Conservation (phyloP, 2,888 invertebrate genomes). For the Drosophila bunnanda region DNA sequence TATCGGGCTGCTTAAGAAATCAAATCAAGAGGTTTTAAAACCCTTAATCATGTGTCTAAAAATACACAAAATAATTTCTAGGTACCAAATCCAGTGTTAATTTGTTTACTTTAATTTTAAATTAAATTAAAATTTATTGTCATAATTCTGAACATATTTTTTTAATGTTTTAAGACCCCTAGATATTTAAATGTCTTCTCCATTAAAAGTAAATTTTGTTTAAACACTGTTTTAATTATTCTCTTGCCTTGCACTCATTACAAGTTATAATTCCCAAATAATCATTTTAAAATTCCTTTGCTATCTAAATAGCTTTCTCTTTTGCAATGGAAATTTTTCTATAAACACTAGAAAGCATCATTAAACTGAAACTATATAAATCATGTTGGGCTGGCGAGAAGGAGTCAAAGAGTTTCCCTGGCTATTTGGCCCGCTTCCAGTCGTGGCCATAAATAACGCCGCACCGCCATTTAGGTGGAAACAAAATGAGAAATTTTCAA, state of each 20-base stretch:
- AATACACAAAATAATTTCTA: too few species aligned
- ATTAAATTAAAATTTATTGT: neutral
- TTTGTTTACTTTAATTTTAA: neutral
- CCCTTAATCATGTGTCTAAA: too few species aligned
- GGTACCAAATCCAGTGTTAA: too few species aligned
- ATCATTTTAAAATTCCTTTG: neutral
- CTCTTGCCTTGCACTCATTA: neutral
- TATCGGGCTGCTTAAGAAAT: too few species aligned
- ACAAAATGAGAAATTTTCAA: slow-evolving; percentile 73
- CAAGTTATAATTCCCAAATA: neutral
- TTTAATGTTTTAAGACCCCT: neutral
- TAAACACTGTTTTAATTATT: neutral
- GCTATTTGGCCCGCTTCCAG: slow-evolving; percentile 27
- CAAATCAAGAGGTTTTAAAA: too few species aligned
- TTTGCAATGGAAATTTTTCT: neutral
- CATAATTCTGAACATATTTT: neutral
- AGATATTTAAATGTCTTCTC: too few species aligned
- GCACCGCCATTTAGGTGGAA: slow-evolving; percentile 66
- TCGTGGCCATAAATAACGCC: slow-evolving; percentile 64
- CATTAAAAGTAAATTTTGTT: neutral
- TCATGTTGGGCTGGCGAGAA: slow-evolving; percentile 1
- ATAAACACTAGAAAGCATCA: slow-evolving; percentile 19
- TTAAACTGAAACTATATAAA: slow-evolving; percentile 31
- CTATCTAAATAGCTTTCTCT: neutral
- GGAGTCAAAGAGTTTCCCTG: neutral